Evolutionary conservation across 1,140 invertebrate genomes (phyloP), one percentile per base, ranked within the genome.

Genomic region (Drosophila nannoptera): DNA sequence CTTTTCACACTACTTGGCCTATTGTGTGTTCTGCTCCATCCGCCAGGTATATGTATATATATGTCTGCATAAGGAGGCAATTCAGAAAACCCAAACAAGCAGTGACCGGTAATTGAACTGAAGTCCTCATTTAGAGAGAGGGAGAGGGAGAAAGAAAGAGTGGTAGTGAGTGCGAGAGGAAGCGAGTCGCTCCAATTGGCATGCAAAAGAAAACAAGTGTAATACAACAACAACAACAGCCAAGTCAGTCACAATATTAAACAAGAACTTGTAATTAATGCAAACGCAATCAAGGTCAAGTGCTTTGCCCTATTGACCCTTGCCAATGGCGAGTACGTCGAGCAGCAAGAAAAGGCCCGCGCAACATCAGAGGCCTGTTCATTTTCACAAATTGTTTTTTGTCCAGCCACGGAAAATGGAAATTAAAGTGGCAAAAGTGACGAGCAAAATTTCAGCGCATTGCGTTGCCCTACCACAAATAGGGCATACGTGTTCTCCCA

Each of bases 281-380:
- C 81, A 75, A 84, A 81, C 81, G 65, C 77, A 81, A 84, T 86
- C 80, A 84, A 84, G 80, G 80, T 84, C 80, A 84, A 86, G 81
- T 84, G 75, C 81, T 80, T 77, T 86, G 80, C 69, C 81, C 80
- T 74, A 78, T 84, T 83, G 80, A 83, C 65, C 75, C 54, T 36
- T 38, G 35, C 31, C 12, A 35, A 14, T n/a, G 40, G n/a, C 7
- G 6, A 43, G 12, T 22, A 22, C 22, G 22, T 22, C 22, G 22
- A 22, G 22, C 22, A 22, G 22, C 22, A 22, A 22, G 22, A 22
- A 22, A 22, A 22, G 22, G 22, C 1, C 22, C 22, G 5, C 4
- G 14, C 12, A 43, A 14, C 40, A 43, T 9, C 29, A 61, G 61
- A 78, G 69, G 67, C 61, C 74, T 72, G 56, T 77, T 49, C n/a